Evolutionary conservation across 2,797 vertebrate genomes (phyloP).

Genomic region (Dicrostonyx torquatus): DNA sequence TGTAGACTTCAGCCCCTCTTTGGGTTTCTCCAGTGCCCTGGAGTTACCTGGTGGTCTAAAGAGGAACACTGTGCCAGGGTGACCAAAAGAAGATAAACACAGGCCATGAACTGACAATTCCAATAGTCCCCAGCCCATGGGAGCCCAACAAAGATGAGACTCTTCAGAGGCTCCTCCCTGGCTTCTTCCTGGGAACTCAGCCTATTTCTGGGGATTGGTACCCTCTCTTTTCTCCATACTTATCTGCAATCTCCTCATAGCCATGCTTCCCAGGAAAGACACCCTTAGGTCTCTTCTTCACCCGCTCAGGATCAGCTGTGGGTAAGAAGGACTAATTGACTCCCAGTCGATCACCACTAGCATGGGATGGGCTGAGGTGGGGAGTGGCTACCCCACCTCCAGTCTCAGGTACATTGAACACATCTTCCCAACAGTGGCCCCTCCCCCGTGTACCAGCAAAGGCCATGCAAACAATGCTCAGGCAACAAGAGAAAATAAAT

Average conservation of each 20-base stretch:
- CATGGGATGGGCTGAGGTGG: neutral
- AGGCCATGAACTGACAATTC: neutral
- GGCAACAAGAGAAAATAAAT: neutral
- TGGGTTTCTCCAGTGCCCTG: too few relatives aligned
- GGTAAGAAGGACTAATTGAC: neutral
- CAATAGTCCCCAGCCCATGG: accelerated
- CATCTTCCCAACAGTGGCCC: neutral
- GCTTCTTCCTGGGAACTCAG: neutral
- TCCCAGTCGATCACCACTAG: neutral
- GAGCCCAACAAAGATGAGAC: neutral
- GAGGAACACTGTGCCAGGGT: neutral
- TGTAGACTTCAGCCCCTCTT: neutral
- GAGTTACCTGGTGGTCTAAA: neutral
- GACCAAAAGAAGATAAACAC: neutral
- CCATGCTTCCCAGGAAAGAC: neutral
- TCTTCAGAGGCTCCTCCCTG: neutral
- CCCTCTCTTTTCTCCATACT: neutral
- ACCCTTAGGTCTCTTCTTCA: neutral
- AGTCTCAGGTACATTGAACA: neutral
- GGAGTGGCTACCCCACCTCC: neutral
- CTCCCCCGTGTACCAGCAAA: accelerated
- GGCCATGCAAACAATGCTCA: neutral
- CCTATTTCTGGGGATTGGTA: neutral
- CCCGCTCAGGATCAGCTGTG: neutral
- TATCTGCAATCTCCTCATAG: neutral